Conservation (phyloP, 2,888 invertebrate genomes). For the Serrognathus titanus region DNA sequence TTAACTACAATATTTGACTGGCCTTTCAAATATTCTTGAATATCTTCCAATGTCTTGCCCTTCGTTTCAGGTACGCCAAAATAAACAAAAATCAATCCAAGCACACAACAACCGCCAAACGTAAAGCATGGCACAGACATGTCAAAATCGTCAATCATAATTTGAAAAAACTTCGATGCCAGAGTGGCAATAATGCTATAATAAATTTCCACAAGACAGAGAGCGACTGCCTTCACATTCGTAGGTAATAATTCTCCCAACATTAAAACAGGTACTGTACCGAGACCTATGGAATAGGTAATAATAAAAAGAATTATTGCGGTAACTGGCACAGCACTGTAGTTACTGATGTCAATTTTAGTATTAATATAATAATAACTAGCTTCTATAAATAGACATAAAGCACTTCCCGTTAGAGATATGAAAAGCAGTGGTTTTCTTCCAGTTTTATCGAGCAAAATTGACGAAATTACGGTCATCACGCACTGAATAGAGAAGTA, state of each 20-base stretch:
- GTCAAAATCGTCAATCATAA: constrained; percentile 56
- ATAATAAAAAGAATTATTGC: constrained; percentile 49
- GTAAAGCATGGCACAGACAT: constrained; percentile 65
- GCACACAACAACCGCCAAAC: constrained; percentile 57
- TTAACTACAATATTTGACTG: neutral
- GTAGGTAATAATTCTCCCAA: constrained; percentile 53
- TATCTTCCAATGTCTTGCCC: constrained; percentile 66
- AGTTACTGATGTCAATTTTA: constrained; percentile 33
- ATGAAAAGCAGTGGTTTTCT: constrained; percentile 59
- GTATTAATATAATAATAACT: constrained; percentile 46
- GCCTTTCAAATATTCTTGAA: constrained; percentile 61
- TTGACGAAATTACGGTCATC: constrained; percentile 54
- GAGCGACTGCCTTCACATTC: constrained; percentile 53
- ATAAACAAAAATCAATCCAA: constrained; percentile 60
- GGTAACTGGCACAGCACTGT: constrained; percentile 46
- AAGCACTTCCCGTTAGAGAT: constrained; percentile 46
- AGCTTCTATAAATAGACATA: constrained; percentile 42
- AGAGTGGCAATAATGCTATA: constrained; percentile 48
- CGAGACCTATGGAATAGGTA: constrained; percentile 49
- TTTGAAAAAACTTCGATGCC: constrained; percentile 48
- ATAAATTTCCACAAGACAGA: constrained; percentile 52
- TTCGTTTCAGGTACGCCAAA: constrained; percentile 66
- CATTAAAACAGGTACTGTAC: constrained; percentile 50
- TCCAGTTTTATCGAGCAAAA: constrained; percentile 60
- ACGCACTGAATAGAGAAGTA: constrained; percentile 56